These are phyloP conservation scores for Chirona hameri DNA, from an alignment of 2,888 invertebrate species.

Conservation along the genomic window DNA sequence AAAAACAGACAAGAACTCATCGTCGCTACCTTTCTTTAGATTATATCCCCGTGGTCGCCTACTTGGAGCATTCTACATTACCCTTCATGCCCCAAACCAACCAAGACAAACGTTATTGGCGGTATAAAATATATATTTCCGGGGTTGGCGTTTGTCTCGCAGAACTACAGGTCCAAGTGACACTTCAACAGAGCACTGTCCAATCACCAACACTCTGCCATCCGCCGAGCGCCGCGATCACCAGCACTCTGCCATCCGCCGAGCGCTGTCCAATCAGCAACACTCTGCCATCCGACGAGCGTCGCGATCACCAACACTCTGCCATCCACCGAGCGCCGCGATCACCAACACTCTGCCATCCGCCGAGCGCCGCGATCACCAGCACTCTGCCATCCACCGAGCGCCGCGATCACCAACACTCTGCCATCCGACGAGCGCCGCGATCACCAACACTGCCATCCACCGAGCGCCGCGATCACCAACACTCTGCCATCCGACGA, in stretches of 20 bases:
- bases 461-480: neutral
- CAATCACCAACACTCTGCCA: neutral
- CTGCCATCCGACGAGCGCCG: neutral
- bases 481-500: neutral
- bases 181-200: neutral
- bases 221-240: neutral
- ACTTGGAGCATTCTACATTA: no score
- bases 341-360: neutral
- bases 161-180: neutral
- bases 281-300: neutral
- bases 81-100: no score
- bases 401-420: neutral
- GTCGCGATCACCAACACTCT: neutral
- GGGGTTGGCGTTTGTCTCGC: neutral
- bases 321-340: neutral
- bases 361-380: neutral
- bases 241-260: neutral
- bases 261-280: neutral
- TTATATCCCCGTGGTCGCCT: no score
- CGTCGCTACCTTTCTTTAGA: no score
- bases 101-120: no score
- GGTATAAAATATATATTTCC: slow-evolving; percentile 13
- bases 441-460: neutral
- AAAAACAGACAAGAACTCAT: no score
- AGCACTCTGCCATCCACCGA: neutral